Percentiles rank a stretch among this genome's conserved stretches.
phyloP scores from a whole-genome alignment of 2,888 invertebrate species.

The Cartodere bifasciata region DNA sequence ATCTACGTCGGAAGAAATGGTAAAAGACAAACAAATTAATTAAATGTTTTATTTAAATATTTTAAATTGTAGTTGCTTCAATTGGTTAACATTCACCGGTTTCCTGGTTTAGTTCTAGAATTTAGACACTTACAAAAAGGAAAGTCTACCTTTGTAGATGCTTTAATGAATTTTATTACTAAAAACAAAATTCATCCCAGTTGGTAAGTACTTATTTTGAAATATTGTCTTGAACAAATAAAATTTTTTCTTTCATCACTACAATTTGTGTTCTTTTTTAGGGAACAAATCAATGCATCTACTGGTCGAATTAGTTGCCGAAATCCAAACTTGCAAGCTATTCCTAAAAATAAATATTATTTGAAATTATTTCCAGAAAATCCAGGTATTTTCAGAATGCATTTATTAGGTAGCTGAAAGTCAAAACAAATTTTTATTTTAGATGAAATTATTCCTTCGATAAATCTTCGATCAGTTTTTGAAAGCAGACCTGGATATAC shows the following conservation, averaged over 20 bases:
- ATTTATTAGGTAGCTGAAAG: too few relatives aligned
- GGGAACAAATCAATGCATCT: not conserved
- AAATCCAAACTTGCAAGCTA: conserved; percentile 1
- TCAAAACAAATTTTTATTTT: not conserved
- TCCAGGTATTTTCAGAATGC: too few relatives aligned
- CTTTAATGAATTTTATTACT: too few relatives aligned
- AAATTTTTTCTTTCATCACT: too few relatives aligned
- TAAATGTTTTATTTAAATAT: not conserved
- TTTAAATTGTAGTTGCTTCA: not conserved
- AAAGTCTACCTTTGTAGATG: not conserved
- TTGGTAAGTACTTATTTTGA: too few relatives aligned
- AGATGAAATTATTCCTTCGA: not conserved
- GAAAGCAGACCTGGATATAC: not conserved
- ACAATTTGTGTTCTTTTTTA: too few relatives aligned
- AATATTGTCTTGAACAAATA: too few relatives aligned
- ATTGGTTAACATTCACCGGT: not conserved
- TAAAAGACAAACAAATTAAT: not conserved
- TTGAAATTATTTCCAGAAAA: too few relatives aligned
- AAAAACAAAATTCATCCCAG: too few relatives aligned
- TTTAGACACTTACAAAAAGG: not conserved
- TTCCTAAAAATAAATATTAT: too few relatives aligned
- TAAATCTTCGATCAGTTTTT: not conserved
- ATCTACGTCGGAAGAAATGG: not conserved
- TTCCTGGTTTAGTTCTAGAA: not conserved
- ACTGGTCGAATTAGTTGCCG: not conserved